phyloP scores from a whole-genome alignment of 2,113 vertebrate genomes.

The Bubo blakistoni region DNA sequence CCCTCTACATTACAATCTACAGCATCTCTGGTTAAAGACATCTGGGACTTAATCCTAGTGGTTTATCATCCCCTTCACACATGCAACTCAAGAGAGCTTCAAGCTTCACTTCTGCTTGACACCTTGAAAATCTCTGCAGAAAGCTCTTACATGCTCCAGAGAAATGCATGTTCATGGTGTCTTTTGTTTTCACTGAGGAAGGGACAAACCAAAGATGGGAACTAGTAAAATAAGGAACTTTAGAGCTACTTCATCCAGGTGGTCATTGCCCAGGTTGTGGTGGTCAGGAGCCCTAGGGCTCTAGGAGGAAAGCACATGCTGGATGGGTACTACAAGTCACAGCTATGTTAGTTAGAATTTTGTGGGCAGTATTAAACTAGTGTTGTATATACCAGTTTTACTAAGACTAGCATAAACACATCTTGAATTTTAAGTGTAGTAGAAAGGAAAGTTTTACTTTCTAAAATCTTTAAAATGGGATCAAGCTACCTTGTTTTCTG shows the following conservation, averaged over 20 bases:
- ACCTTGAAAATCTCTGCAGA: background rate
- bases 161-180: background rate
- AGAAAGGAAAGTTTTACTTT: background rate
- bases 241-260: background rate
- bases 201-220: background rate
- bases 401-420: background rate
- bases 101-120: background rate
- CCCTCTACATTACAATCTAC: background rate
- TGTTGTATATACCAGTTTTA: background rate
- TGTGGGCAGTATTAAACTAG: background rate
- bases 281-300: background rate
- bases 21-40: background rate
- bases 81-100: background rate
- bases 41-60: background rate
- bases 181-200: background rate
- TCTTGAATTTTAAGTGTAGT: background rate
- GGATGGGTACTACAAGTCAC: background rate
- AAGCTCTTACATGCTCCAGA: background rate
- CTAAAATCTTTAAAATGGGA: background rate
- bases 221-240: background rate
- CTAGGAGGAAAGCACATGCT: background rate
- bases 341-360: background rate
- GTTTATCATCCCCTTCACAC: background rate
- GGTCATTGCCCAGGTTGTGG: background rate
- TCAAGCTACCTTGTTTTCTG: slow-evolving; percentile 5